Evolutionary conservation across 2,113 vertebrate species (phyloP).

Genomic region (Alces alces): DNA sequence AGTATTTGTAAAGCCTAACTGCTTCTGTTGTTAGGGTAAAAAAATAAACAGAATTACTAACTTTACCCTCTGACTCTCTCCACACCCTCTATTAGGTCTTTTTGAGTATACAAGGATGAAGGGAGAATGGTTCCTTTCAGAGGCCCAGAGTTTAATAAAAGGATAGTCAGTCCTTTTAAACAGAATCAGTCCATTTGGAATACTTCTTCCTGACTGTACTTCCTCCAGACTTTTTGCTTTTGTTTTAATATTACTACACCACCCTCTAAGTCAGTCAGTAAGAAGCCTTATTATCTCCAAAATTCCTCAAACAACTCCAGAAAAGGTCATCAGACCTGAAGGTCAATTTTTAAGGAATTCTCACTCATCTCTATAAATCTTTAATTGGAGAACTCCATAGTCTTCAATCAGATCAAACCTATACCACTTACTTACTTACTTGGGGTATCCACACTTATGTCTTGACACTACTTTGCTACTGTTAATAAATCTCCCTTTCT

Average conservation of each 20-base stretch:
- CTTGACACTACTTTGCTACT: not conserved
- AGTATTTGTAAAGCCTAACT: not conserved
- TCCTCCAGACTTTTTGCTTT: not conserved
- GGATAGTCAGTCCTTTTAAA: not conserved
- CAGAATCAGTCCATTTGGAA: not conserved
- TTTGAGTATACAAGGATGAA: not conserved
- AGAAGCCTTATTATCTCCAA: not conserved
- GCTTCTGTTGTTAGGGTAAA: not conserved
- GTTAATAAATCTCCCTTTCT: not conserved
- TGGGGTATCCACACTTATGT: not conserved
- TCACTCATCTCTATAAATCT: not conserved
- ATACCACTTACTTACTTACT: not conserved
- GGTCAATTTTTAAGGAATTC: not conserved
- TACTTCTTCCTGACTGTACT: not conserved
- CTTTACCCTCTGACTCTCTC: not conserved
- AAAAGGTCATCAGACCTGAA: not conserved
- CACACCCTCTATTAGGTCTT: not conserved
- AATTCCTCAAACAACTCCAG: not conserved
- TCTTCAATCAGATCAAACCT: not conserved
- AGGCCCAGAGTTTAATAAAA: not conserved
- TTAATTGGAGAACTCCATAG: not conserved
- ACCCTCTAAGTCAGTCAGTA: not conserved
- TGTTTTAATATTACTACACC: not conserved
- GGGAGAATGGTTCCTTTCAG: not conserved
- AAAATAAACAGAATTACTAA: not conserved